Conservation (phyloP, 2,113 vertebrate genomes). For the Accipiter virgatus region DNA sequence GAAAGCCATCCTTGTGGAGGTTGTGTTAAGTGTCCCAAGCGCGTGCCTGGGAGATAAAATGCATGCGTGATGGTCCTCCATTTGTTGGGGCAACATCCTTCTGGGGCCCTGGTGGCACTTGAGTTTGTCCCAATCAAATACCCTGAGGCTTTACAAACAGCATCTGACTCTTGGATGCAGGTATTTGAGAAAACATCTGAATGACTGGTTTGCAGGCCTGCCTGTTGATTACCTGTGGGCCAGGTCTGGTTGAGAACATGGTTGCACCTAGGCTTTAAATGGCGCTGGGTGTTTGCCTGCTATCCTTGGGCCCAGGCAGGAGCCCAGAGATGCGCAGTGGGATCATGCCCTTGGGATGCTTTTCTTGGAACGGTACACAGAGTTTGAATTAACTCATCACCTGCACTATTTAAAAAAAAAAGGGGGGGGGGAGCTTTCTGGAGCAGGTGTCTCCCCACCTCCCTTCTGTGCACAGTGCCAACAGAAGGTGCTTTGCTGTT, state of each 20-base stretch:
- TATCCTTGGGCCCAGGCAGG: background rate
- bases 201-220: background rate
- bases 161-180: background rate
- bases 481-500: background rate
- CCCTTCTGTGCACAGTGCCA: background rate
- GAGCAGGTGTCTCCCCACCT: background rate
- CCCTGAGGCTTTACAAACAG: background rate
- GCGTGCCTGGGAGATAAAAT: accelerated
- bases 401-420: background rate
- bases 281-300: background rate
- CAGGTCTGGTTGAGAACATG: background rate
- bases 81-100: accelerated
- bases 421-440: background rate
- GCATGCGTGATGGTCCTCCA: background rate
- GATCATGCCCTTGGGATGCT: accelerated
- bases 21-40: background rate
- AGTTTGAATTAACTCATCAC: background rate
- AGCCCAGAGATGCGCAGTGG: background rate
- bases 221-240: background rate
- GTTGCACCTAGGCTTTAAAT: background rate
- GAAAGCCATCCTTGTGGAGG: background rate
- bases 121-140: background rate
- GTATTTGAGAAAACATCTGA: background rate
- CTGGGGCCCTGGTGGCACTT: background rate
- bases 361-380: background rate